Evolutionary conservation across 2,113 vertebrate species (phyloP), one percentile per base, ranked within the genome.

Genomic region (Pluvialis apricaria): DNA sequence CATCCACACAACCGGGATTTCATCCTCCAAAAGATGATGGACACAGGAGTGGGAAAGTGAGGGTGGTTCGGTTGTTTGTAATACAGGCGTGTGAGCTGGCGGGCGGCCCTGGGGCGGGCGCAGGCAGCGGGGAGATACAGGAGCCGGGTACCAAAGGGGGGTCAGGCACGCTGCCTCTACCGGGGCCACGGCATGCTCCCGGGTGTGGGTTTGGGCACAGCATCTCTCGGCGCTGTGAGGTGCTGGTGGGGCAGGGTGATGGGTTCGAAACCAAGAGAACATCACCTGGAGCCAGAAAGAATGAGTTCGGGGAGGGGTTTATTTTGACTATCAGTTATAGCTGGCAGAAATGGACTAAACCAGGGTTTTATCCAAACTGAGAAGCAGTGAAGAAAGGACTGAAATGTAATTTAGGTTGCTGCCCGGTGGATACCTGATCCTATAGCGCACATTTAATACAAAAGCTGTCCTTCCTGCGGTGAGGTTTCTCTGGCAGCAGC

Each of bases 31-130:
- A 45, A 14, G 42, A 5, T 13, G 73, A 14, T 0, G 4, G 28
- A 10, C 13, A 8, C 26, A 2, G 15, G 51, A 87, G 13, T 4
- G 72, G 62, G 36, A 64, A 34, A 32, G 26, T 2, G 13, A 75
- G 15, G 21, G 2, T 28, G 60, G 34, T 6, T 82, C 5, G 0
- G 47, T 71, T 76, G 6, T 71, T 62, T 55, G 88, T 5, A 3
- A 24, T 19, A 5, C 0, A 4, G 22, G 24, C 1, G 3, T 26
- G 62, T 13, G 61, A 18, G 2, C 5, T 22, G 38, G 24, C 0
- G 4, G 79, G 66, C 32, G 66, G 68, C n/a, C 44, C 42, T 2
- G 15, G 58, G 34, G 16, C 0, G 3, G 42, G 54, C 1, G 0
- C 18, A 45, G 78, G 18, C 28, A 34, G 18, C 2, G 15, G 34